Evolutionary conservation across 92 coral and sea anemone species (phyloP), one percentile per base, ranked within the genome.

Genomic region (Muricea muricata): DNA sequence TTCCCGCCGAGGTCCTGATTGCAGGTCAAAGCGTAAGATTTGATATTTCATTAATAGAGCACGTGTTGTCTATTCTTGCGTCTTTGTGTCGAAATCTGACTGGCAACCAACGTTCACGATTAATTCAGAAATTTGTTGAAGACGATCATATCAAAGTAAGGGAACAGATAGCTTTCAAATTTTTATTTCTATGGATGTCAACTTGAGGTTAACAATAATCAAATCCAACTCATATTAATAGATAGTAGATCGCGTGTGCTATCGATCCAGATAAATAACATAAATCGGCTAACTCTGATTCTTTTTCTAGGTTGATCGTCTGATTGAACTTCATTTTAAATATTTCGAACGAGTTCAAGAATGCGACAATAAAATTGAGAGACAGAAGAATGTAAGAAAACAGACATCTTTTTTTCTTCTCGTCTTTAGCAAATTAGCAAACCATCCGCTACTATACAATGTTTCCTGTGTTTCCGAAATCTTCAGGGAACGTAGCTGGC

Each of bases 121-220:
- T 96, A 82, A 98, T 96, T 56, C 99, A 96, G 86, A 96, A 96
- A 87, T 96, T 96, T 90, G 96, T 93, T 0, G 99, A 96, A 73
- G 92, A 91, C 25, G 99, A 96, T 58, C 99, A 93, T 84, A 89
- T 96, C 35, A 96, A 78, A 39, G 83, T 78, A 37, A 31, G 81
- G 1, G 34, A n/a, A n/a, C n/a, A n/a, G n/a, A n/a, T n/a, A n/a
- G n/a, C n/a, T n/a, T n/a, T n/a, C n/a, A n/a, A n/a, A n/a, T n/a
- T n/a, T n/a, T n/a, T n/a, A n/a, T n/a, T n/a, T n/a, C n/a, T n/a
- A n/a, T n/a, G n/a, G n/a, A n/a, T n/a, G n/a, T n/a, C n/a, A n/a
- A n/a, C n/a, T n/a, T n/a, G n/a, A n/a, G n/a, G n/a, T n/a, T n/a
- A n/a, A n/a, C n/a, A n/a, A n/a, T n/a, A n/a, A n/a, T n/a, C n/a